Percentiles rank a stretch among this genome's conserved stretches.
Evolutionary conservation across 2,113 vertebrate genomes (phyloP).

Genomic region (Melanotaenia duboulayi): DNA sequence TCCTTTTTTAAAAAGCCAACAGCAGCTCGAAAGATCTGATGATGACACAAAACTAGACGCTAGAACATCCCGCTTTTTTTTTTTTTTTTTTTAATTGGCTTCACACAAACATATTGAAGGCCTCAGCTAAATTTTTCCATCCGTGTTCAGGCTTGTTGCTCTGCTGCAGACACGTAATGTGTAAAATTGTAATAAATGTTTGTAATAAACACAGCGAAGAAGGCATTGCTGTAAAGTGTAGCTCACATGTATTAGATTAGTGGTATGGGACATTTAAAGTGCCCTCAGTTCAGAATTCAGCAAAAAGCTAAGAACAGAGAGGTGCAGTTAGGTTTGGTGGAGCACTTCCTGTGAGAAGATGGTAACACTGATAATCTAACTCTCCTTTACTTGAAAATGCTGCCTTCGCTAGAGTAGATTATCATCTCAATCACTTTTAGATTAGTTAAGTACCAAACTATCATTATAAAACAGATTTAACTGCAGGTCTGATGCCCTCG

Average conservation of each 20-base stretch:
- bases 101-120: background rate
- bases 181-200: no score
- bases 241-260: background rate
- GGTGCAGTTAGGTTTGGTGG: constrained; percentile 17
- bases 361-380: constrained; percentile 32
- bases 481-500: no score
- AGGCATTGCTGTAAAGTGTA: background rate
- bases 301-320: constrained; percentile 1
- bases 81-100: background rate
- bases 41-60: background rate
- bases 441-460: background rate
- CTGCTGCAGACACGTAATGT: background rate
- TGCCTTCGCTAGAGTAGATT: background rate
- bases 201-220: background rate
- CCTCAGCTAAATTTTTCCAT: background rate
- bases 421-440: background rate
- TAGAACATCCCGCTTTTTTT: background rate
- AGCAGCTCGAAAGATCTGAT: background rate
- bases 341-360: constrained; percentile 67
- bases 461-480: background rate
- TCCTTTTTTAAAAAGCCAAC: constrained; percentile 43
- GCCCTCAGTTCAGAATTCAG: background rate
- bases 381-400: background rate
- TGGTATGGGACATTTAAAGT: background rate
- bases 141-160: background rate